Percentiles rank a stretch among this genome's conserved stretches.
Evolutionary conservation across 2,113 vertebrate species (phyloP).

Genomic region (Podarcis raffonei): DNA sequence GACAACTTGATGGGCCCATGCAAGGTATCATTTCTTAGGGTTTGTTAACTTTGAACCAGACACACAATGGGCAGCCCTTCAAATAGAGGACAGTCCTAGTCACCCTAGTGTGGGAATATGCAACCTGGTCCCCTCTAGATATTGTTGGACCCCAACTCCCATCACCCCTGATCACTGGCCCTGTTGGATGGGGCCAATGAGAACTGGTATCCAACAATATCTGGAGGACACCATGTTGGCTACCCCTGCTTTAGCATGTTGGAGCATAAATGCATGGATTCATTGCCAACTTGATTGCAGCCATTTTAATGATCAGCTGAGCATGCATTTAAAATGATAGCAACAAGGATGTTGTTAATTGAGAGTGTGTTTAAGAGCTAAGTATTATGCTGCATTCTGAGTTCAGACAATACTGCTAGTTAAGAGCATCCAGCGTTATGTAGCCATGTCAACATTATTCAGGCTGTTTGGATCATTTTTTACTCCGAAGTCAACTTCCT

Average conservation of each 20-base stretch:
- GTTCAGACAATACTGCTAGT: too few species aligned
- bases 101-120: too few species aligned
- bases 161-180: too few species aligned
- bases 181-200: too few species aligned
- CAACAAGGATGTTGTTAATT: not conserved
- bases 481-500: conserved; percentile 25
- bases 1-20: not conserved
- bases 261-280: not conserved
- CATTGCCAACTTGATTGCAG: not conserved
- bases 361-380: not conserved
- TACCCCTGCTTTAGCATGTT: too few species aligned
- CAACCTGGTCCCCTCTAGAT: too few species aligned
- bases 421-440: conserved; percentile 27
- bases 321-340: not conserved
- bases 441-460: conserved; percentile 23
- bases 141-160: too few species aligned
- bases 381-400: too few species aligned
- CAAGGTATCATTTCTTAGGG: not conserved
- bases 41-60: not conserved
- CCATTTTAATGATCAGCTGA: not conserved
- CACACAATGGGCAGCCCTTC: too few species aligned
- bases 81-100: too few species aligned
- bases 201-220: too few species aligned
- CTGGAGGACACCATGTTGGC: too few species aligned
- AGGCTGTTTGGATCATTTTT: conserved; percentile 11